phyloP scores from a whole-genome alignment of 2,113 vertebrate species.

The Psettodes erumei region DNA sequence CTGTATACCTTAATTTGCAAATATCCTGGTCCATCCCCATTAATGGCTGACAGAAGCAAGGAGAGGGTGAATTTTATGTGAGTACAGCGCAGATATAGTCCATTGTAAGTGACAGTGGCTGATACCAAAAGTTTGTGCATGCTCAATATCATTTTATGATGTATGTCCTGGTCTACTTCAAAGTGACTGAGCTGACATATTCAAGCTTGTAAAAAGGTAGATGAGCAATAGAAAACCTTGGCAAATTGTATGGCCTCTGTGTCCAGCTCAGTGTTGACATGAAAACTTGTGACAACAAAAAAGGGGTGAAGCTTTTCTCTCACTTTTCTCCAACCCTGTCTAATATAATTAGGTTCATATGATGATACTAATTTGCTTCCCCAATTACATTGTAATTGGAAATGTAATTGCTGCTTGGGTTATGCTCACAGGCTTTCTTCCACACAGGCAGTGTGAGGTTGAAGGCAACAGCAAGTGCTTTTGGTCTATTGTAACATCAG shows the following conservation, averaged over 20 bases:
- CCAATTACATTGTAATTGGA: neutral
- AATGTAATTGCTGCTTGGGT: neutral
- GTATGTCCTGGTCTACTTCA: conserved; percentile 1
- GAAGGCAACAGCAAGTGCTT: conserved; percentile 17
- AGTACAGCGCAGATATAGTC: conserved; percentile 30
- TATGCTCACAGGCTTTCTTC: neutral
- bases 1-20: conserved; percentile 60
- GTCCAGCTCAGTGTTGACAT: neutral
- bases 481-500: too few species aligned
- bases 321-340: neutral
- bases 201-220: neutral
- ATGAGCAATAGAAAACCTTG: neutral
- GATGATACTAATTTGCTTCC: neutral
- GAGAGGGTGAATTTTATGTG: conserved; percentile 48
- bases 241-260: neutral
- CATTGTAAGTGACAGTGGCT: conserved; percentile 14
- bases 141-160: conserved; percentile 23
- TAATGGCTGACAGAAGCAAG: conserved; percentile 59
- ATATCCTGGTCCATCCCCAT: conserved; percentile 67
- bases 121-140: conserved; percentile 18
- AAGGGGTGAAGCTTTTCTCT: neutral
- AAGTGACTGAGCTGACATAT: neutral
- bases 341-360: neutral
- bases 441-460: conserved; percentile 11
- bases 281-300: neutral